A percentile compares a stretch with the other conserved stretches of the same genome.
These are phyloP conservation scores for Antechinus stuartii DNA, from an alignment of 2,113 vertebrate species.

Conservation along the genomic window DNA sequence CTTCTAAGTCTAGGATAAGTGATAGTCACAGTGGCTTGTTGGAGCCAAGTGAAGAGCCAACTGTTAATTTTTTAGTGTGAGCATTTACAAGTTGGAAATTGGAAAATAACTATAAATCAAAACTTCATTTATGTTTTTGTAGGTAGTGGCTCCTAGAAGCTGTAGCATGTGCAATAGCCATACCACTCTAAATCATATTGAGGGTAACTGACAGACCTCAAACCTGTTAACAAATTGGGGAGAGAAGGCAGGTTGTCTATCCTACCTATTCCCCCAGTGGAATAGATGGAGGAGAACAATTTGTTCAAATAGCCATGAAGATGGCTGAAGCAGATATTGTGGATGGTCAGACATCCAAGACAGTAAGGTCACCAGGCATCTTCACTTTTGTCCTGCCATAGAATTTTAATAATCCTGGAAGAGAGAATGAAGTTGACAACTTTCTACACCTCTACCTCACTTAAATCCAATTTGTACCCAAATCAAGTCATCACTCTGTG, in stretches of 20 bases:
- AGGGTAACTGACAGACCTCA: neutral
- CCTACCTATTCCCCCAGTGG: neutral
- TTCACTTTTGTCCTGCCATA: neutral
- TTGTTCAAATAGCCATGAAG: neutral
- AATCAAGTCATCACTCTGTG: neutral
- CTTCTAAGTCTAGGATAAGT: conserved; percentile 12
- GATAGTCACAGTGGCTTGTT: neutral
- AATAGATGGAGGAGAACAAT: neutral
- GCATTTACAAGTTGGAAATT: neutral
- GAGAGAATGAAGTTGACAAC: neutral
- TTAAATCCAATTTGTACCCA: neutral
- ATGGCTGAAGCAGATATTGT: neutral
- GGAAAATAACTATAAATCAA: neutral
- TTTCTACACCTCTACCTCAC: neutral
- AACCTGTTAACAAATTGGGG: neutral
- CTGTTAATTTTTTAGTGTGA: neutral
- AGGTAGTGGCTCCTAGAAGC: neutral
- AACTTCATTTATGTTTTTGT: neutral
- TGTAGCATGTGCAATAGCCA: neutral
- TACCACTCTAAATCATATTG: neutral
- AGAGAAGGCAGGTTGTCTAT: too few relatives aligned
- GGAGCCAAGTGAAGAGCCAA: neutral
- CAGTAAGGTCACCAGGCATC: neutral
- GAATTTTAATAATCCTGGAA: neutral
- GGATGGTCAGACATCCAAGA: neutral